These are phyloP conservation scores for Danio jaintianensis DNA, from an alignment of 2,797 vertebrate genomes.

Conservation along the genomic window DNA sequence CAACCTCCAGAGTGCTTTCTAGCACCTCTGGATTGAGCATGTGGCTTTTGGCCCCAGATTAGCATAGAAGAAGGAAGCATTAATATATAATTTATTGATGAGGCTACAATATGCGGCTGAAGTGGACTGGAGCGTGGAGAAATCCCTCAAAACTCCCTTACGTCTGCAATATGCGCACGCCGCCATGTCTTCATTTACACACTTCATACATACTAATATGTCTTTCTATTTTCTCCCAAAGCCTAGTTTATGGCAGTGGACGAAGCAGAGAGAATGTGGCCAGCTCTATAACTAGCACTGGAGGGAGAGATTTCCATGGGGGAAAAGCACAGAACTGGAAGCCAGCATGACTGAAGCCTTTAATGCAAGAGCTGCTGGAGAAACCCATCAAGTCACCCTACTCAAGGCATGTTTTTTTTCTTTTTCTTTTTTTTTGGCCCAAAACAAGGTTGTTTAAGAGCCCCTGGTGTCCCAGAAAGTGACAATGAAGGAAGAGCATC, in stretches of 20 bases:
- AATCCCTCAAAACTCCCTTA: constrained; percentile 73
- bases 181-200: constrained; percentile 73
- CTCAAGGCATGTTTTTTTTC: constrained; percentile 37
- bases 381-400: constrained; percentile 54
- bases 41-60: constrained; percentile 64
- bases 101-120: constrained; percentile 72
- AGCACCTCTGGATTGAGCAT: constrained; percentile 56
- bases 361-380: constrained; percentile 50
- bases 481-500: constrained; percentile 20
- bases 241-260: constrained; percentile 57
- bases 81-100: constrained; percentile 80
- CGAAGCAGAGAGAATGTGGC: constrained; percentile 45
- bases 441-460: constrained; percentile 13
- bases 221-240: constrained; percentile 54
- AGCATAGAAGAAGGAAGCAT: constrained; percentile 70
- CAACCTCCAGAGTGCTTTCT: constrained; percentile 57
- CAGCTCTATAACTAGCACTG: constrained; percentile 60
- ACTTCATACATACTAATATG: constrained; percentile 69
- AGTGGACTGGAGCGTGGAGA: constrained; percentile 71
- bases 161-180: constrained; percentile 73
- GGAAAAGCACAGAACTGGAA: constrained; percentile 51
- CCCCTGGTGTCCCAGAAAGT: constrained; percentile 24
- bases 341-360: constrained; percentile 50
- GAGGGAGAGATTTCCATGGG: constrained; percentile 51
- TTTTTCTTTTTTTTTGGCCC: constrained; percentile 5